phyloP scores from a whole-genome alignment of 2,888 invertebrate genomes.

The Troglohyphantes excavatus region DNA sequence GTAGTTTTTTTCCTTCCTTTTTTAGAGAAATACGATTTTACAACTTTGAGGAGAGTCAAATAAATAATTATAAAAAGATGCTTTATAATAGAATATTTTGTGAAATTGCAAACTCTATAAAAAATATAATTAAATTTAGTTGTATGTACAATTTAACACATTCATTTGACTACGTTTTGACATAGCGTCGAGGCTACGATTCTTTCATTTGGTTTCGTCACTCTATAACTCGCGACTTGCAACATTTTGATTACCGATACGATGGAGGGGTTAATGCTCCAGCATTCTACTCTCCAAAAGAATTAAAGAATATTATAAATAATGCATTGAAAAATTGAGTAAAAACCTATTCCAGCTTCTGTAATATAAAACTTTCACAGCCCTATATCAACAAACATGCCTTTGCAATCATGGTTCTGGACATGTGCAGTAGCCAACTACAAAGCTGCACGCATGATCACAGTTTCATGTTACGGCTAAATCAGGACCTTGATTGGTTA shows the following conservation, averaged over 20 bases:
- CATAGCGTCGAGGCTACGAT: constrained; percentile 33
- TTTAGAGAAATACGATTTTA: constrained; percentile 28
- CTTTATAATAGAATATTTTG: constrained; percentile 41
- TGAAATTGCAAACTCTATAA: constrained; percentile 58
- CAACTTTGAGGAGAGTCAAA: constrained; percentile 35
- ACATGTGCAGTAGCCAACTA: no score
- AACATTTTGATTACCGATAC: constrained; percentile 67
- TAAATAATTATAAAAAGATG: constrained; percentile 61
- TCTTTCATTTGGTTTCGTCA: constrained; percentile 60
- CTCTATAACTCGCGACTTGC: constrained; percentile 10
- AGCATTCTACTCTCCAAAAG: constrained; percentile 1
- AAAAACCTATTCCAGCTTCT: neutral
- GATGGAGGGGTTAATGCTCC: constrained; percentile 37
- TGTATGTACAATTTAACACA: constrained; percentile 72
- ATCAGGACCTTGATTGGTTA: neutral
- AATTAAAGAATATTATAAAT: neutral
- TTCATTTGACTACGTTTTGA: constrained; percentile 57
- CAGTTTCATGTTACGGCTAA: neutral
- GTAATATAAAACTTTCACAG: no score
- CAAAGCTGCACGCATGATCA: neutral
- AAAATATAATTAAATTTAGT: constrained; percentile 69
- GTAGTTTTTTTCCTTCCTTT: neutral
- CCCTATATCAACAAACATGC: no score
- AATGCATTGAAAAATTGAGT: neutral
- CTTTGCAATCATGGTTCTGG: no score